These are phyloP conservation scores for Gallinago solitaria DNA, from an alignment of 2,797 vertebrate genomes.

Conservation along the genomic window DNA sequence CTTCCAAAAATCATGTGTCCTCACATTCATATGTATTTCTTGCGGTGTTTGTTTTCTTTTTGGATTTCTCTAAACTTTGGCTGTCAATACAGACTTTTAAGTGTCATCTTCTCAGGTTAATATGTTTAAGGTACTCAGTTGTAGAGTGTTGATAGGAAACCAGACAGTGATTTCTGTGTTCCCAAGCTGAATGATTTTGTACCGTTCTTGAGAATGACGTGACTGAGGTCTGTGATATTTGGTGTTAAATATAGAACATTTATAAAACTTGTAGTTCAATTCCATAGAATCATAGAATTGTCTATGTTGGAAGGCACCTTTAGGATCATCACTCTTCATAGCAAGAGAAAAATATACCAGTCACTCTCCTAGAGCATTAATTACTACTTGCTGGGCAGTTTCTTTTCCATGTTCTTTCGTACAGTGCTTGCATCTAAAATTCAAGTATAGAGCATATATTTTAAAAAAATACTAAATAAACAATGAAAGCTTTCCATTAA, in stretches of 20 bases:
- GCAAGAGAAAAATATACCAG: neutral
- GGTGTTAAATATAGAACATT: neutral
- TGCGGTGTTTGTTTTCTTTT: slow-evolving; percentile 2
- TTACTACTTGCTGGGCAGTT: neutral
- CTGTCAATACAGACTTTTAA: neutral
- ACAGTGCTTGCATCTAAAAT: neutral
- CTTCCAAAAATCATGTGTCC: neutral
- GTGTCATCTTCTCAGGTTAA: neutral
- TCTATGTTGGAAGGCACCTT: too few species aligned
- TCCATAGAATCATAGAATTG: neutral
- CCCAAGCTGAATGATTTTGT: neutral
- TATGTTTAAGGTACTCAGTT: neutral
- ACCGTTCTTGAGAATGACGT: neutral
- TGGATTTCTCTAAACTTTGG: neutral
- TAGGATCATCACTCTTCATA: too few species aligned
- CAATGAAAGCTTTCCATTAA: neutral
- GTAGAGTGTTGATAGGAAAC: neutral
- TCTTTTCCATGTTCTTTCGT: neutral
- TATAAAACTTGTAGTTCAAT: neutral
- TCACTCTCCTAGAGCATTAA: neutral
- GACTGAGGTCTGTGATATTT: neutral
- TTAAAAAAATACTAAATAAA: neutral
- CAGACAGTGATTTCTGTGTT: neutral
- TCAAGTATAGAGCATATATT: neutral
- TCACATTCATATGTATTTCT: neutral